phyloP scores from a whole-genome alignment of 2,888 invertebrate genomes.

The Ochlodes sylvanus region DNA sequence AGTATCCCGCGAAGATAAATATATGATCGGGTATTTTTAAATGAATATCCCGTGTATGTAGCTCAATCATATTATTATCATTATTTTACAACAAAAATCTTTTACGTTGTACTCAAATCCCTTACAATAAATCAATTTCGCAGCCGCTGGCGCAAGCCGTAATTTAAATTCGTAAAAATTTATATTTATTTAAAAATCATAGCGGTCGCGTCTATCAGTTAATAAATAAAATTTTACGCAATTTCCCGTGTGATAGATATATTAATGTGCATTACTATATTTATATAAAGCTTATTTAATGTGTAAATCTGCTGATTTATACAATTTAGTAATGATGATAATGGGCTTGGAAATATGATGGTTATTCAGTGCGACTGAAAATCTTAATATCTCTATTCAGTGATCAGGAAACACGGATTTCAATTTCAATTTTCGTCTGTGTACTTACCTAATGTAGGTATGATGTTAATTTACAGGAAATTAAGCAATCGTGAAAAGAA shows the following conservation, averaged over 20 bases:
- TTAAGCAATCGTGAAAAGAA: constrained; percentile 24
- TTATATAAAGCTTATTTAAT: constrained; percentile 4
- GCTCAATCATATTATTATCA: not conserved
- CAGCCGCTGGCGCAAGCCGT: constrained; percentile 19
- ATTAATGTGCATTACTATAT: constrained; percentile 3
- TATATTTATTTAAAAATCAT: constrained; percentile 24
- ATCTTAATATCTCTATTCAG: constrained; percentile 6
- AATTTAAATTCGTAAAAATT: constrained; percentile 17
- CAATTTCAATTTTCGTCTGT: constrained; percentile 17
- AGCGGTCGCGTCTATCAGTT: constrained; percentile 13
- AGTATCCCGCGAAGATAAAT: too few species aligned
- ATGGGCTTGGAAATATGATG: not conserved
- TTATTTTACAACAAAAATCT: not conserved
- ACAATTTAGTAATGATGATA: not conserved
- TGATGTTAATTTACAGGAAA: constrained; percentile 11
- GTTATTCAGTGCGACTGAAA: not conserved
- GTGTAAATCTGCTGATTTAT: not conserved
- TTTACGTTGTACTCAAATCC: constrained; percentile 2
- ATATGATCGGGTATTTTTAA: too few species aligned
- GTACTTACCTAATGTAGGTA: not conserved
- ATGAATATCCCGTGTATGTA: not conserved
- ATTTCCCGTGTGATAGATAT: not conserved
- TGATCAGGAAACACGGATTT: not conserved
- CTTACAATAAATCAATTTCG: constrained; percentile 19
- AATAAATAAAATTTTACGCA: constrained; percentile 7